These are phyloP conservation scores for Coregonus clupeaformis DNA, from an alignment of 2,113 vertebrate genomes.

Conservation along the genomic window DNA sequence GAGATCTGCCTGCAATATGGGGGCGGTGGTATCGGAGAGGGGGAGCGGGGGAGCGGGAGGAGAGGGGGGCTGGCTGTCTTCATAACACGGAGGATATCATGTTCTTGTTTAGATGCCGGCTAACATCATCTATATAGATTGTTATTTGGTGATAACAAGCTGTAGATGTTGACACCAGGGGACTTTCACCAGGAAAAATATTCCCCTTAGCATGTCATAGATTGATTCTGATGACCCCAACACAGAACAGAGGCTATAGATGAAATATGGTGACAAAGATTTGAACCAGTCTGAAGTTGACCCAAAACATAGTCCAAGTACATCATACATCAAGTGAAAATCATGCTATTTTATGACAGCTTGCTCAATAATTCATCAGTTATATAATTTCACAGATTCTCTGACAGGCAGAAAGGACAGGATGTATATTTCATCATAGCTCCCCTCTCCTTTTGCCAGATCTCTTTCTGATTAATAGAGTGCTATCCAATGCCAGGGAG, in stretches of 20 bases:
- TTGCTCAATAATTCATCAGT: constrained; percentile 62
- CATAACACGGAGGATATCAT: constrained; percentile 46
- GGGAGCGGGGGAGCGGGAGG: constrained; percentile 41
- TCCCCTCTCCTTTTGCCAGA: constrained; percentile 55
- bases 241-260: constrained; percentile 41
- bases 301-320: constrained; percentile 64
- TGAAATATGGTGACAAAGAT: constrained; percentile 42
- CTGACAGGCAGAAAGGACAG: constrained; percentile 22
- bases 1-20: constrained; percentile 61
- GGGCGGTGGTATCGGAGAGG: constrained; percentile 17
- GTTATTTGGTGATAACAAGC: constrained; percentile 52
- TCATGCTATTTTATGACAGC: constrained; percentile 47
- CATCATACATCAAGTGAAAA: constrained; percentile 57
- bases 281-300: constrained; percentile 40
- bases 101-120: constrained; percentile 51
- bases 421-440: constrained; percentile 61
- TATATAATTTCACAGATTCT: constrained; percentile 53
- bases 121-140: constrained; percentile 60
- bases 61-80: constrained; percentile 9
- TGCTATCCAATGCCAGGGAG: constrained; percentile 55
- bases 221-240: constrained; percentile 57
- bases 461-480: constrained; percentile 67
- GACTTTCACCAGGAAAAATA: constrained; percentile 33
- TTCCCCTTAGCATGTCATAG: constrained; percentile 44
- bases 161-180: constrained; percentile 46